These are phyloP conservation scores for Lanistes nyassanus DNA, from an alignment of 1,140 invertebrate genomes.

Conservation along the genomic window DNA sequence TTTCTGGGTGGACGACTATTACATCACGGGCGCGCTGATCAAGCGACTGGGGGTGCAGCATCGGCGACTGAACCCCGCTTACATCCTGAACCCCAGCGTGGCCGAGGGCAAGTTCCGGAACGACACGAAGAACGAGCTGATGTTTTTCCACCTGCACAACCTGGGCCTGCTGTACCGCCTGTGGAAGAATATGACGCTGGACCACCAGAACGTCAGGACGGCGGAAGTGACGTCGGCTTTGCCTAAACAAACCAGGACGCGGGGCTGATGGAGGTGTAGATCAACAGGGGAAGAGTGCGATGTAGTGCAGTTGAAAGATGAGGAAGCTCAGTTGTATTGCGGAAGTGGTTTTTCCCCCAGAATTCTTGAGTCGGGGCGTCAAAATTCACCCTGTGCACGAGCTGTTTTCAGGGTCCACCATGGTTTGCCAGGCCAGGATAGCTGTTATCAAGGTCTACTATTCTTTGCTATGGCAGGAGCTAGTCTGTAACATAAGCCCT, in stretches of 20 bases:
- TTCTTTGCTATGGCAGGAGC: no score
- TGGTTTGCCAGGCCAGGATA: no score
- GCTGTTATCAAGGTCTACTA: no score
- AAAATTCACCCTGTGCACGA: no score
- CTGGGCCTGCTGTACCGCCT: conserved; percentile 39
- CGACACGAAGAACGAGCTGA: conserved; percentile 32
- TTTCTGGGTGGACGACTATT: conserved; percentile 68
- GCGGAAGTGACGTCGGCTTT: neutral
- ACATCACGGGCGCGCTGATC: conserved; percentile 64
- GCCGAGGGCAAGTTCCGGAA: conserved; percentile 40
- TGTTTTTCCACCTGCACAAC: conserved; percentile 48
- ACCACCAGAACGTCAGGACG: neutral
- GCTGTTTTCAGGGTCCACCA: no score
- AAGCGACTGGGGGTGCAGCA: conserved; percentile 42
- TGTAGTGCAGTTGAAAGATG: neutral
- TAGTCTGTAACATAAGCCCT: no score
- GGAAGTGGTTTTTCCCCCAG: no score
- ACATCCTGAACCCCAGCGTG: conserved; percentile 42
- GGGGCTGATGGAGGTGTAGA: neutral
- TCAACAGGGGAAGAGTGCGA: neutral
- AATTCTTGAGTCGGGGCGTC: no score
- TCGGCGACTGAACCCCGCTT: conserved; percentile 43
- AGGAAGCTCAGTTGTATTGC: neutral
- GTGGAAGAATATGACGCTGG: conserved; percentile 37
- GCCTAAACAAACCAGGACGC: no score